A percentile compares a stretch with the other conserved stretches of the same genome.
Conservation (phyloP, 2,888 invertebrate species). For the Drosophila helvetica region DNA sequence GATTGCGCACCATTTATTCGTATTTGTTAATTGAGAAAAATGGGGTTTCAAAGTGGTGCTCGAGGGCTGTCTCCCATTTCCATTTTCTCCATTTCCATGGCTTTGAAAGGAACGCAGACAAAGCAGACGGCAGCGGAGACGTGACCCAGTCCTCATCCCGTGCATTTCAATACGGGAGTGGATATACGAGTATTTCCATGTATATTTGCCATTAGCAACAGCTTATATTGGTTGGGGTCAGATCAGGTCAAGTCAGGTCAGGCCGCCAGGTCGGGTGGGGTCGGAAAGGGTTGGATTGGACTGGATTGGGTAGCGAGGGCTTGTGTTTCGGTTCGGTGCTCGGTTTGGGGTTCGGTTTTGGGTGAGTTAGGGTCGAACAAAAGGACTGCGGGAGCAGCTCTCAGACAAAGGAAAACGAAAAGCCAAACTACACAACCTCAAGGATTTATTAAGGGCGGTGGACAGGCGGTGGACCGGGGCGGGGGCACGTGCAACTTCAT, state of each 20-base stretch:
- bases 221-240: constrained; percentile 11
- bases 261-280: neutral
- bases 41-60: constrained; percentile 29
- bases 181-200: constrained; percentile 18
- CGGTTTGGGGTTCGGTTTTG: no score
- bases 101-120: neutral
- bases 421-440: constrained; percentile 1
- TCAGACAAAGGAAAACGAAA: neutral
- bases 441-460: neutral
- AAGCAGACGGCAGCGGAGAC: neutral
- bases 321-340: neutral
- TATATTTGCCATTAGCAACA: constrained; percentile 45
- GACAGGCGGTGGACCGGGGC: neutral
- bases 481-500: constrained; percentile 69
- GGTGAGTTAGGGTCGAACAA: neutral
- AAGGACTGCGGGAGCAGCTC: neutral
- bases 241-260: constrained; percentile 4
- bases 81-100: neutral
- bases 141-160: neutral
- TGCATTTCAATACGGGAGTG: neutral
- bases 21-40: constrained; percentile 35
- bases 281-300: constrained; percentile 1
- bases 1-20: constrained; percentile 32
- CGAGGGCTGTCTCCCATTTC: constrained; percentile 12
- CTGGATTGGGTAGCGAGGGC: constrained; percentile 2